Base-by-base conservation (phyloP, 2,888 invertebrate species). In the Hemithea aestivaria region DNA sequence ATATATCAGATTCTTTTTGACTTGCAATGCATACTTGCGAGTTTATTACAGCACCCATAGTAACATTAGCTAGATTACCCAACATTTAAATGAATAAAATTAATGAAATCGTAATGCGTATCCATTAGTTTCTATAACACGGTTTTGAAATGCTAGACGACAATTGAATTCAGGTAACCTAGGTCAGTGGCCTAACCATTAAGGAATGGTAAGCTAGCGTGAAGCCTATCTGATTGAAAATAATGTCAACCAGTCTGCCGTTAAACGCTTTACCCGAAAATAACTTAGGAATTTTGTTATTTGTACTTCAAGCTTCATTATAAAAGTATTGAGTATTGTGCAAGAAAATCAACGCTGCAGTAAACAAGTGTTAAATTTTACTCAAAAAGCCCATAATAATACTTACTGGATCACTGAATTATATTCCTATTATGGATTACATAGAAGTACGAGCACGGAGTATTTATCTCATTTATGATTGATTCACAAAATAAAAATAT, bases 191-290 rank as follows among this genome's bases (percentile, higher is more conserved):
- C 37, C 42, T 43, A 23, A 16, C 26, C 29, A n/a, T 41, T 22
- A 8, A 32, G 34, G 26, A 37, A 41, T 31, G 29, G 10, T 29
- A 10, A 21, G 24, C 35, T 30, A 27, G 30, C 42, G 42, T 43
- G 42, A 37, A 31, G 22, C 28, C 32, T 41, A 36, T 35, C 41
- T 28, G 41, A 41, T 41, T 36, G 10, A 10, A 20, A 41, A 36
- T 41, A 41, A 41, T 41, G 41, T 41, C 28, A 28, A 36, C 12
- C 24, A 25, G 41, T 36, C 28, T 28, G 6, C 27, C 25, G 26
- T 27, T 27, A 24, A 23, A 30, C 27, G n/a, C 12, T 29, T 25
- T 10, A 26, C 27, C 24, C 23, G 21, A 20, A 10, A 4, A 16
- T 4, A 20, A 34, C 23, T 20, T 16, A 16, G 26, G 25, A 10